Evolutionary conservation across 2,888 invertebrate species (phyloP).

Genomic region (Zygothrica quintamaculata): DNA sequence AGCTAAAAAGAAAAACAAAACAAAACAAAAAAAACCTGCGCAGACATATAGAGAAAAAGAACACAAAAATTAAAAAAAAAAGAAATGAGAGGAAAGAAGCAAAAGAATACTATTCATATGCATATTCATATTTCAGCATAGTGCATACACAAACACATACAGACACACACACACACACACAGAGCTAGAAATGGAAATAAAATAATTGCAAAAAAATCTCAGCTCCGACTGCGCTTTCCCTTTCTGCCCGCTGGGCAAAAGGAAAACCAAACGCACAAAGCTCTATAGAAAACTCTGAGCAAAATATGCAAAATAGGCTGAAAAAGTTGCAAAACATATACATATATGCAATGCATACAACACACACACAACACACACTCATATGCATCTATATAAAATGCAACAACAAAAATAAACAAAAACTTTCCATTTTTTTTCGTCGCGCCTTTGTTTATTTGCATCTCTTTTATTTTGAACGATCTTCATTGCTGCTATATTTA

Average conservation of each 20-base stretch:
- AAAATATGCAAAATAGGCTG: slow-evolving; percentile 70
- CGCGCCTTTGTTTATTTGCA: slow-evolving; percentile 35
- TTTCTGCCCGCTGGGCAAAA: slow-evolving; percentile 42
- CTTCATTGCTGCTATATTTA: slow-evolving; percentile 48
- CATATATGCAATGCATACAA: slow-evolving; percentile 38
- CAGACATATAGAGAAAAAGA: slow-evolving; percentile 17
- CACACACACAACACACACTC: slow-evolving; percentile 29
- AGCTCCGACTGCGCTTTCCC: slow-evolving; percentile 44
- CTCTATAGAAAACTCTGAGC: slow-evolving; percentile 31
- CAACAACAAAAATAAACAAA: slow-evolving; percentile 9
- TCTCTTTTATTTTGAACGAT: slow-evolving; percentile 18
- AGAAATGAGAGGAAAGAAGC: slow-evolving; percentile 4
- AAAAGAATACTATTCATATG: slow-evolving; percentile 32
- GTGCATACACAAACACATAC: slow-evolving; percentile 25
- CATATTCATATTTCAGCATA: slow-evolving; percentile 40
- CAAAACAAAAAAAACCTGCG: slow-evolving; percentile 13
- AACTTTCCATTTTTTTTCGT: slow-evolving; percentile 49
- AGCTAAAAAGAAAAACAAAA: too few species aligned
- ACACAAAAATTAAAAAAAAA: not conserved
- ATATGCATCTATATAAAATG: slow-evolving; percentile 25
- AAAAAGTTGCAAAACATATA: slow-evolving; percentile 64
- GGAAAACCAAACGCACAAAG: slow-evolving; percentile 26
- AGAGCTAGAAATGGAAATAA: slow-evolving; percentile 50
- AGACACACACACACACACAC: slow-evolving; percentile 14
- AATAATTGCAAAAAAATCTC: slow-evolving; percentile 52